phyloP scores from a whole-genome alignment of 1,140 invertebrate species.

The Matsumurasca onukii region DNA sequence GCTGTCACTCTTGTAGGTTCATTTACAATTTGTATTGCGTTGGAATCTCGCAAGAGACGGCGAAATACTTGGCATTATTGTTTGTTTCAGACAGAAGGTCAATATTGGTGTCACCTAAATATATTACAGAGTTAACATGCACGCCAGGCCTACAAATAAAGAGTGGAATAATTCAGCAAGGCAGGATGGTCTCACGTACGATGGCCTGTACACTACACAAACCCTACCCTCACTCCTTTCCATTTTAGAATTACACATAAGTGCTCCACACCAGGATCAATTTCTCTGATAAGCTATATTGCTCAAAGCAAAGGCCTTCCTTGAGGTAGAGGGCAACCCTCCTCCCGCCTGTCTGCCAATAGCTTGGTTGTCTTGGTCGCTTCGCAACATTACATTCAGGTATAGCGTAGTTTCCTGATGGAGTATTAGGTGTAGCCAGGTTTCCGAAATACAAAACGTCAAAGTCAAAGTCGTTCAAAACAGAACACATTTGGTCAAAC shows the following conservation, averaged over 20 bases:
- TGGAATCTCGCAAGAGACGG: too few species aligned
- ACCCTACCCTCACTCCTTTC: not conserved
- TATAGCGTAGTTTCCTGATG: not conserved
- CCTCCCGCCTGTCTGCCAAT: not conserved
- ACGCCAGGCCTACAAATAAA: not conserved
- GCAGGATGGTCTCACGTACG: not conserved
- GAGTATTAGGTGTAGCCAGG: not conserved
- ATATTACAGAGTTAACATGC: not conserved
- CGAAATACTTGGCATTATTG: too few species aligned
- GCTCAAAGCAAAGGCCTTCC: not conserved
- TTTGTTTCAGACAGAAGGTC: too few species aligned
- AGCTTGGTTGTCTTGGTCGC: not conserved
- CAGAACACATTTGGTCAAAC: not conserved
- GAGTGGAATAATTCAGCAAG: not conserved
- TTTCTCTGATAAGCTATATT: not conserved
- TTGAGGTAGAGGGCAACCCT: not conserved
- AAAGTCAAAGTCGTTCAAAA: not conserved
- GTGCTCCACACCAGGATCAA: not conserved
- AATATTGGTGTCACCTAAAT: not conserved
- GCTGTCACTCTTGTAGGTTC: too few species aligned
- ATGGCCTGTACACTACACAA: not conserved
- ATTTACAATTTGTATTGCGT: too few species aligned
- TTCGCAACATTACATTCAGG: not conserved
- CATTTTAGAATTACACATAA: not conserved
- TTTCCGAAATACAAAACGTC: not conserved